phyloP scores from a whole-genome alignment of 2,797 vertebrate genomes.

The Philypnodon macrostomus region DNA sequence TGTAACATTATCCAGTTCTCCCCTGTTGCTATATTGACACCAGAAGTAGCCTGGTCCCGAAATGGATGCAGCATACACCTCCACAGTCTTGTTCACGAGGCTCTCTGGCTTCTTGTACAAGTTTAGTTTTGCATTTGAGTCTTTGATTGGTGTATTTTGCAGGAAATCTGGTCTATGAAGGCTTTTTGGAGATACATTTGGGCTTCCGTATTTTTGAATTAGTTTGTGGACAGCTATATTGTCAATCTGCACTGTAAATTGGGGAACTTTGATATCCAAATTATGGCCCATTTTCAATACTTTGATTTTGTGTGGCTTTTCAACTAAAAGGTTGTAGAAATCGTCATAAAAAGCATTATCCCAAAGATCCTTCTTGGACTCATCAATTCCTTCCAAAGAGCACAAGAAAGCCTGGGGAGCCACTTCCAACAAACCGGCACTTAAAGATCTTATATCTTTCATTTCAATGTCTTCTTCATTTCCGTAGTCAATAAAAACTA shows the following conservation, averaged over 20 bases:
- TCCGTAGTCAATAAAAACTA: slow-evolving; percentile 86
- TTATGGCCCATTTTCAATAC: slow-evolving; percentile 50
- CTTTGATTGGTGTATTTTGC: not conserved
- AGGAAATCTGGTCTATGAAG: not conserved
- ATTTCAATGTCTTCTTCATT: slow-evolving; percentile 72
- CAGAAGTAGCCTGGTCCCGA: slow-evolving; percentile 1
- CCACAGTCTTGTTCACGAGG: not conserved
- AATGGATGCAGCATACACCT: not conserved
- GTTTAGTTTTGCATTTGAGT: not conserved
- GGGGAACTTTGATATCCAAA: slow-evolving; percentile 51
- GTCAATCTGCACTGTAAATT: slow-evolving; percentile 77
- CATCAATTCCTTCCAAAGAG: slow-evolving; percentile 67
- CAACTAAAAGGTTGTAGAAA: slow-evolving; percentile 77
- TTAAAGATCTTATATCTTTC: slow-evolving; percentile 69
- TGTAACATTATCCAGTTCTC: slow-evolving; percentile 41
- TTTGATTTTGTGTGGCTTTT: slow-evolving; percentile 75
- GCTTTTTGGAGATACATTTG: not conserved
- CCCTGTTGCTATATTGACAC: slow-evolving; percentile 65
- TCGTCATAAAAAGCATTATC: slow-evolving; percentile 67
- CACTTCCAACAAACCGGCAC: slow-evolving; percentile 62
- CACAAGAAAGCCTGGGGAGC: slow-evolving; percentile 85
- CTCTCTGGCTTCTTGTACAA: slow-evolving; percentile 33
- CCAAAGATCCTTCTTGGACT: slow-evolving; percentile 76
- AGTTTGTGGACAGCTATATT: slow-evolving; percentile 70
- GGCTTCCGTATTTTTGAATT: slow-evolving; percentile 75